A percentile compares a stretch with the other conserved stretches of the same genome.
phyloP scores from a whole-genome alignment of 2,888 invertebrate species.

The Tachina fera region DNA sequence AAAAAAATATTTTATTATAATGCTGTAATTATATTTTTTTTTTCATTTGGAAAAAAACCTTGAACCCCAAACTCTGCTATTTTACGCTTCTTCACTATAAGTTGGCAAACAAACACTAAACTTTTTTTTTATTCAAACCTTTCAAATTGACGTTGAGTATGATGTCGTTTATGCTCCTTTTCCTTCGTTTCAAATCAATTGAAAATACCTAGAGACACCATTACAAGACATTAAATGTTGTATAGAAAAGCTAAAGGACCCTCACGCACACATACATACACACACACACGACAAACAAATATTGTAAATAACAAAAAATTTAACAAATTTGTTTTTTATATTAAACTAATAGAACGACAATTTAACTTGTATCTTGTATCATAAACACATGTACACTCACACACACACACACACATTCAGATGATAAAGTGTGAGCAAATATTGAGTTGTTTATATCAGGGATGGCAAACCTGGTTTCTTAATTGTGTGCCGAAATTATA shows the following conservation, averaged over 20 bases:
- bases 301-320: conserved; percentile 42
- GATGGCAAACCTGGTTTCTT: not conserved
- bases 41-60: not conserved
- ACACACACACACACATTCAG: not conserved
- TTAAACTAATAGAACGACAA: conserved; percentile 64
- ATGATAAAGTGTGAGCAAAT: not conserved
- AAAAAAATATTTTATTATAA: no score
- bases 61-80: not conserved
- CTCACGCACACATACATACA: not conserved
- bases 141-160: conserved; percentile 46
- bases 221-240: conserved; percentile 48
- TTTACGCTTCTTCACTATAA: not conserved
- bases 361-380: conserved; percentile 40
- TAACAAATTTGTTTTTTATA: conserved; percentile 66
- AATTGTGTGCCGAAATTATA: not conserved
- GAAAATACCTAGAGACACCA: conserved; percentile 49
- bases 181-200: conserved; percentile 44
- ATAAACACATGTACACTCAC: not conserved
- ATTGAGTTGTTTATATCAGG: conserved; percentile 14
- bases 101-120: conserved; percentile 8
- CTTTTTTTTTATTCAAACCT: conserved; percentile 30
- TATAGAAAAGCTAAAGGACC: not conserved
- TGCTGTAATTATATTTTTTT: no score
- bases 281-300: not conserved
- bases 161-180: conserved; percentile 39